These are phyloP conservation scores for Aspidapion aeneum DNA, from an alignment of 2,888 invertebrate genomes.

Conservation along the genomic window DNA sequence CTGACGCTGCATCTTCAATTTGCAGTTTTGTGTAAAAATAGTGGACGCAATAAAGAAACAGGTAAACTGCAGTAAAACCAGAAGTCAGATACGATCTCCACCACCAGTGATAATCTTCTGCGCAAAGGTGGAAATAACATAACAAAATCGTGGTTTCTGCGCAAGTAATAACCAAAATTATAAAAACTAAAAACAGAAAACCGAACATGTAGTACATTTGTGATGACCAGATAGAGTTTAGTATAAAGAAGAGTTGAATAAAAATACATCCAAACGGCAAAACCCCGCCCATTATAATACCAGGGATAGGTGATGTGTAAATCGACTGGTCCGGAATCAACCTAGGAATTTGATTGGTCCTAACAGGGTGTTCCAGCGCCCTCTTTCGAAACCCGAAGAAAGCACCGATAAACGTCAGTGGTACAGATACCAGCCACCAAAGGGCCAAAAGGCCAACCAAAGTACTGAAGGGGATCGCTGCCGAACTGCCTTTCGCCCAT, in stretches of 20 bases:
- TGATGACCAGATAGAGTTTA: constrained; percentile 95
- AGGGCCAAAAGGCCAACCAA: constrained; percentile 89
- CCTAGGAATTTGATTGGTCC: constrained; percentile 98
- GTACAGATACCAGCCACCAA: constrained; percentile 98
- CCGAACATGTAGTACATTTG: constrained; percentile 99
- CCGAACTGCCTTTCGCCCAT: constrained; percentile 95
- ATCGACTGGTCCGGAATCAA: constrained; percentile 99
- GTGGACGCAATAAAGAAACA: constrained; percentile 97
- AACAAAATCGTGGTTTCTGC: constrained; percentile 98
- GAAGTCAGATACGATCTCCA: constrained; percentile 95
- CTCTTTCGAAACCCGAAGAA: constrained; percentile 98
- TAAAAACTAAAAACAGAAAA: constrained; percentile 95
- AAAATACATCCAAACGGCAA: constrained; percentile 98
- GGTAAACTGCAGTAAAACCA: constrained; percentile 94
- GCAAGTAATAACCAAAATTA: constrained; percentile 96
- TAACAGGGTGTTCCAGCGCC: constrained; percentile 93
- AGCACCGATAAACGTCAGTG: constrained; percentile 95
- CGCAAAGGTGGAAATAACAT: constrained; percentile 98
- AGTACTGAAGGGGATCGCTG: constrained; percentile 96
- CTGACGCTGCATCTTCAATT: constrained; percentile 91
- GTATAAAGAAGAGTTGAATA: constrained; percentile 97
- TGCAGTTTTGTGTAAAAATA: constrained; percentile 96
- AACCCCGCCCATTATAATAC: constrained; percentile 97
- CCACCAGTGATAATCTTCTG: constrained; percentile 99
- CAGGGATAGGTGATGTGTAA: constrained; percentile 94